A percentile compares a stretch with the other conserved stretches of the same genome.
Evolutionary conservation across 2,888 invertebrate species (phyloP).

Genomic region (Marronus borbonicus): DNA sequence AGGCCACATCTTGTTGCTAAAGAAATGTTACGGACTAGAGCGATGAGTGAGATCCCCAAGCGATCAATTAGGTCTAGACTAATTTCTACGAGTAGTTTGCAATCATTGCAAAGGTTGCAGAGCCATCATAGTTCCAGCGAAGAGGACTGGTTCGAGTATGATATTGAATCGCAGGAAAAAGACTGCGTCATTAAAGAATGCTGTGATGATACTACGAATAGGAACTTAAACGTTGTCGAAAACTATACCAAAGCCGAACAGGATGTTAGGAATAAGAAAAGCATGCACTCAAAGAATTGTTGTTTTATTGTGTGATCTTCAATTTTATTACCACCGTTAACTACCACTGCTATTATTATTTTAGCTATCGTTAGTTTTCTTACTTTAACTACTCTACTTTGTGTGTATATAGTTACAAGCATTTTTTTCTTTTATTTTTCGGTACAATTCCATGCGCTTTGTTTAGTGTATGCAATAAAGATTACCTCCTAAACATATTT

Average conservation of each 20-base stretch:
- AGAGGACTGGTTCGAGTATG: constrained; percentile 71
- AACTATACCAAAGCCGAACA: constrained; percentile 50
- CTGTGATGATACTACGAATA: constrained; percentile 52
- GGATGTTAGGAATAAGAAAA: constrained; percentile 46
- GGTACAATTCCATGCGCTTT: constrained; percentile 2
- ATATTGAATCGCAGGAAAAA: constrained; percentile 52
- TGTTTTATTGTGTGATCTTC: constrained; percentile 59
- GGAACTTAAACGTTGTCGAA: constrained; percentile 50
- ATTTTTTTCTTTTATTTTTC: constrained; percentile 8
- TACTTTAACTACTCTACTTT: constrained; percentile 33
- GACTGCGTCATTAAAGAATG: constrained; percentile 39
- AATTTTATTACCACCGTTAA: constrained; percentile 49
- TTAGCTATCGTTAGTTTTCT: constrained; percentile 46
- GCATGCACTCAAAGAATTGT: constrained; percentile 56
- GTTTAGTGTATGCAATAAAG: constrained; percentile 17
- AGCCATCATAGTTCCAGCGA: constrained; percentile 71
- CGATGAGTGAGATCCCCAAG: constrained; percentile 65
- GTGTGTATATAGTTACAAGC: constrained; percentile 25
- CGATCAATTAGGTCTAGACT: constrained; percentile 57
- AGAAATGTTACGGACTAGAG: constrained; percentile 57
- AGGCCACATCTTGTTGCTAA: constrained; percentile 48
- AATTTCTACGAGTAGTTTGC: constrained; percentile 56
- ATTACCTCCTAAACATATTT: not conserved
- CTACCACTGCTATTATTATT: constrained; percentile 19
- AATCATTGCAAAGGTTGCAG: constrained; percentile 65